Percentiles rank a stretch among this genome's conserved stretches.
Evolutionary conservation across 1,140 invertebrate genomes (phyloP).

Genomic region (Phenacoccus solenopsis): DNA sequence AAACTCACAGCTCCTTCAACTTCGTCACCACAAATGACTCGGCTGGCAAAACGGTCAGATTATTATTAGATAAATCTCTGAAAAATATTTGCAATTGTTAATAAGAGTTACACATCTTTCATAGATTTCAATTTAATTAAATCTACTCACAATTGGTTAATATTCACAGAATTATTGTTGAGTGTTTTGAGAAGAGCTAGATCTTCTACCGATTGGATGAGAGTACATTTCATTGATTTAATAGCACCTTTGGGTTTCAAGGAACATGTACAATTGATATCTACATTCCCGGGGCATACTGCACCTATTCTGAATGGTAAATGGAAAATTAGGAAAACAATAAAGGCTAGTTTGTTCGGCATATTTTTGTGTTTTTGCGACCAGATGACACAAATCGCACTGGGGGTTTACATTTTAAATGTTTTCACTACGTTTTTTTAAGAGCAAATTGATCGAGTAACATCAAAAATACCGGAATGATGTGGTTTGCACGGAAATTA

Average conservation of each 20-base stretch:
- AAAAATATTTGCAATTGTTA: neutral
- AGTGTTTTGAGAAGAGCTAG: neutral
- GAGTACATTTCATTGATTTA: neutral
- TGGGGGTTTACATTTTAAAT: too few relatives aligned
- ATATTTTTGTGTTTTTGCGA: too few relatives aligned
- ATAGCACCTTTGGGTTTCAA: neutral
- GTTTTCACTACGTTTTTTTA: too few relatives aligned
- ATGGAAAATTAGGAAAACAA: too few relatives aligned
- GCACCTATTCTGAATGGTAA: neutral
- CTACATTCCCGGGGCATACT: neutral
- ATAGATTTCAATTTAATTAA: neutral
- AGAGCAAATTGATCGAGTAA: too few relatives aligned
- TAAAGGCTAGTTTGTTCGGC: too few relatives aligned
- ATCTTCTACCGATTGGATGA: neutral
- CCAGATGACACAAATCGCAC: too few relatives aligned
- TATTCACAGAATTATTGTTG: neutral
- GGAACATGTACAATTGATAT: neutral
- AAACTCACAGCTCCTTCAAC: neutral
- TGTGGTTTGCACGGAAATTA: too few relatives aligned
- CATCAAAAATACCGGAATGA: too few relatives aligned
- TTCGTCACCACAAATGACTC: neutral
- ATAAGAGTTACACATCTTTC: neutral
- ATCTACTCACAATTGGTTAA: neutral
- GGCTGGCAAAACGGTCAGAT: neutral
- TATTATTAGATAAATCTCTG: slow-evolving; percentile 1